Evolutionary conservation across 2,113 vertebrate genomes (phyloP).

Genomic region (Amphiprion percula): DNA sequence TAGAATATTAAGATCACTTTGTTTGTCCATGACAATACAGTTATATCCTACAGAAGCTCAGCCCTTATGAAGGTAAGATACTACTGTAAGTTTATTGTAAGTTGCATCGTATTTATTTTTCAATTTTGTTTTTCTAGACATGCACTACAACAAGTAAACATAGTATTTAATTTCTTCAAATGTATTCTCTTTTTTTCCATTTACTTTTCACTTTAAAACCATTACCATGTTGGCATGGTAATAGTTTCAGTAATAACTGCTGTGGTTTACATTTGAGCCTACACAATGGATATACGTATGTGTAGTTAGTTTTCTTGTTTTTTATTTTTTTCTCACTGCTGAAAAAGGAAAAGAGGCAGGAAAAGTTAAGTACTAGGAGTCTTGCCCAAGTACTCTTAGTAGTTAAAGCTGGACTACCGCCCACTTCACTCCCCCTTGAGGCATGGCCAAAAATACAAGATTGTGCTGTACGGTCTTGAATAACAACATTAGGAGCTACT

Average conservation of each 20-base stretch:
- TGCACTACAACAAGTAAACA: no score
- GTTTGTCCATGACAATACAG: not conserved
- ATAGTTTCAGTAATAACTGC: not conserved
- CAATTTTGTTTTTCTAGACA: no score
- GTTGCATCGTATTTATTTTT: no score
- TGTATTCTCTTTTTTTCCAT: no score
- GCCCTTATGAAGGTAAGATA: not conserved
- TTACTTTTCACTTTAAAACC: not conserved
- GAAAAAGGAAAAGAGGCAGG: not conserved
- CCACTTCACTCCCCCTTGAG: slow-evolving; percentile 3
- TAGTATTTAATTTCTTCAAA: no score
- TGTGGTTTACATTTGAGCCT: not conserved
- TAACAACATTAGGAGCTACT: slow-evolving; percentile 17
- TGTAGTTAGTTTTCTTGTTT: not conserved
- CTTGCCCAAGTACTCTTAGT: slow-evolving; percentile 4
- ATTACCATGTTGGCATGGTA: not conserved
- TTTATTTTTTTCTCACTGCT: slow-evolving; percentile 13
- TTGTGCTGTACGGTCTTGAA: slow-evolving; percentile 18
- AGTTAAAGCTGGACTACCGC: slow-evolving; percentile 4
- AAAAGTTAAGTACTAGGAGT: slow-evolving; percentile 6
- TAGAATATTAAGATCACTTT: not conserved
- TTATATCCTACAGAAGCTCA: not conserved
- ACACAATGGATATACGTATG: not conserved
- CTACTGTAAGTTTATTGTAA: no score
- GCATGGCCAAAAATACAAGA: slow-evolving; percentile 26